Evolutionary conservation across 92 coral and sea anemone species (phyloP).

Genomic region (Chrysogorgia sp.): DNA sequence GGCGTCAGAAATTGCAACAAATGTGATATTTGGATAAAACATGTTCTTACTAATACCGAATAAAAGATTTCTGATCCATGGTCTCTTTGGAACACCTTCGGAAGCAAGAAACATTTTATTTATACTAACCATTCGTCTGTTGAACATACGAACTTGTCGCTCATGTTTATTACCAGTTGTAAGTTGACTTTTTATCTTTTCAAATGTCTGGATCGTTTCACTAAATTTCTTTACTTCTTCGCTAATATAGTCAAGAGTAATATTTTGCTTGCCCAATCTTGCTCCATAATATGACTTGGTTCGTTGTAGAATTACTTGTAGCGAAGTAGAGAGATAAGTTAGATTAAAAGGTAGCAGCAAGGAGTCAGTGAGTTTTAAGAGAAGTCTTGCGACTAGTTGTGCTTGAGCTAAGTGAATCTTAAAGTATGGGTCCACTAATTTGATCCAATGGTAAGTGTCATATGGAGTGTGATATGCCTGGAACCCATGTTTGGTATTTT

Average conservation of each 20-base stretch:
- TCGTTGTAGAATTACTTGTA: slow-evolving; percentile 36
- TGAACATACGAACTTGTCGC: slow-evolving; percentile 52
- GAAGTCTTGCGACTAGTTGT: slow-evolving; percentile 63
- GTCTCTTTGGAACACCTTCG: slow-evolving; percentile 65
- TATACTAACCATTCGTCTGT: slow-evolving; percentile 70
- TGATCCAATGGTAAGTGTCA: slow-evolving; percentile 78
- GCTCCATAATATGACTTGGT: slow-evolving; percentile 30
- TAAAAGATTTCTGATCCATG: slow-evolving; percentile 68
- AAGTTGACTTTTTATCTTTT: slow-evolving; percentile 52
- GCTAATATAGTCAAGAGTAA: slow-evolving; percentile 49
- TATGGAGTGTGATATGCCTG: slow-evolving; percentile 87
- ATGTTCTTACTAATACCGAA: slow-evolving; percentile 65
- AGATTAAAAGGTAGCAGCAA: slow-evolving; percentile 78
- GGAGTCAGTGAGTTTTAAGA: slow-evolving; percentile 63
- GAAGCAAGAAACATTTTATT: slow-evolving; percentile 79
- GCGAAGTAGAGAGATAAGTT: slow-evolving; percentile 47
- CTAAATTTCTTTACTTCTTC: slow-evolving; percentile 59
- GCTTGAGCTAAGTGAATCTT: slow-evolving; percentile 84
- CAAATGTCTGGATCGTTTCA: slow-evolving; percentile 59
- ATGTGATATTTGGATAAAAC: slow-evolving; percentile 65
- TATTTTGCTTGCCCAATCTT: slow-evolving; percentile 43
- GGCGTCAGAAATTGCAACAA: slow-evolving; percentile 76
- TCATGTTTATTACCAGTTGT: slow-evolving; percentile 45
- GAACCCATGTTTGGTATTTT: slow-evolving; percentile 56
- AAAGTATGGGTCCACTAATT: slow-evolving; percentile 81